Base-by-base conservation (phyloP, 2,888 invertebrate species). In the Drosophila silvestris region DNA sequence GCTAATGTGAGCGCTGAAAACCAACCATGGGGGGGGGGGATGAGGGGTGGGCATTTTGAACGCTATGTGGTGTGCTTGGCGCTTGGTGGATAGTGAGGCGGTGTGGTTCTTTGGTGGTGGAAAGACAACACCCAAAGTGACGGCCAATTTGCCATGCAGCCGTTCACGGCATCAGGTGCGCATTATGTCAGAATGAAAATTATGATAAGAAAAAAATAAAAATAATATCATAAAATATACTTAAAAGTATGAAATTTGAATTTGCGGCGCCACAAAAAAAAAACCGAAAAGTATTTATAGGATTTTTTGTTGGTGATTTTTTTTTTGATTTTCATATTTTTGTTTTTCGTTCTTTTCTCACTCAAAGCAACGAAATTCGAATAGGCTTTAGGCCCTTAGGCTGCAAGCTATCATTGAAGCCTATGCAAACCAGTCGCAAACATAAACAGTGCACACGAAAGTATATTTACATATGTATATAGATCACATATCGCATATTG, bases 1-100 rank as follows among this genome's bases (percentile, higher is more conserved):
- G 83, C 83, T 85, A 85, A 89, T 85, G 85, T 85, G 77, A 67
- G 69, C 82, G 86, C 77, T 75, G 83, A 89, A 83, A 81, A 72
- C 62, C 66, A 33, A 26, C 19, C 10, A 26, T 16, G 47, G 5
- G 7, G 12, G 19, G 22, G 1, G n/a, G 14, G 39, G 6, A 22
- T 47, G 51, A 5, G 35, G 56, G n/a, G 30, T 14, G 47, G 26
- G 50, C 50, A 47, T 39, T 52, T 60, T 37, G 32, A 64, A 37
- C 6, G 66, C 53, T 30, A 16, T n/a, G 37, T n/a, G 35, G 10
- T 44, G 22, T 22, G 41, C 12, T 41, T 33, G 33, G 33, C 4
- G 32, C 33, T 4, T n/a, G 50, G 35, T n/a, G 35, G n/a, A 6
- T 22, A 44, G 22, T 12, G 12, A 5, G 28, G n/a, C 14, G 28